Evolutionary conservation across 2,113 vertebrate genomes (phyloP).

Genomic region (Psittacara wagleri): DNA sequence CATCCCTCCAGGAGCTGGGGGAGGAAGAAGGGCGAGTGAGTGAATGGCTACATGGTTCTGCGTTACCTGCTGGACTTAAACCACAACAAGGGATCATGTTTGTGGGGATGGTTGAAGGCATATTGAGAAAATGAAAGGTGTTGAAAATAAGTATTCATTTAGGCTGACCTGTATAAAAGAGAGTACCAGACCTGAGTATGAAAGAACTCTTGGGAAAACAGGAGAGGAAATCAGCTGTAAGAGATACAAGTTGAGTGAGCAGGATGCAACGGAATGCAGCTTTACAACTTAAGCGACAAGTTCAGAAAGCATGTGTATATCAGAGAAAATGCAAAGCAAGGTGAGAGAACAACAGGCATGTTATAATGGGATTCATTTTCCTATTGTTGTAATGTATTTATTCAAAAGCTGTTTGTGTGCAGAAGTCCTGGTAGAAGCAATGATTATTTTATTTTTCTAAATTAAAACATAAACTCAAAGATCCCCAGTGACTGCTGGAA

Average conservation of each 20-base stretch:
- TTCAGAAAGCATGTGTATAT: not conserved
- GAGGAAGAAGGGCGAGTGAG: too few relatives aligned
- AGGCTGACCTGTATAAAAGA: not conserved
- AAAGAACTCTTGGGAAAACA: not conserved
- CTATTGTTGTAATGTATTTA: not conserved
- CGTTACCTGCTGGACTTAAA: too few relatives aligned
- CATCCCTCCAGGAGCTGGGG: too few relatives aligned
- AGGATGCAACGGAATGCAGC: not conserved
- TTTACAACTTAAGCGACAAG: not conserved
- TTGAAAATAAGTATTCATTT: not conserved
- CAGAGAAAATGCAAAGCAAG: not conserved
- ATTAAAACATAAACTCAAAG: not conserved
- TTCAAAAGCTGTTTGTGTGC: not conserved
- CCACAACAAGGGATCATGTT: fast-evolving
- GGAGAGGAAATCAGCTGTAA: not conserved
- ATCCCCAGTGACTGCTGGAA: not conserved
- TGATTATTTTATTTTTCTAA: not conserved
- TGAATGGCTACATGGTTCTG: too few relatives aligned
- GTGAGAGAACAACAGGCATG: not conserved
- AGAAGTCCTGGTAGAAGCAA: not conserved
- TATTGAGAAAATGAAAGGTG: not conserved
- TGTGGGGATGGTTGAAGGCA: not conserved
- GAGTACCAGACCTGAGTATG: not conserved
- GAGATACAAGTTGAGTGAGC: not conserved
- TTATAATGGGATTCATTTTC: not conserved